Evolutionary conservation across 2,797 vertebrate genomes (phyloP).

Genomic region (Clarias pachynema): DNA sequence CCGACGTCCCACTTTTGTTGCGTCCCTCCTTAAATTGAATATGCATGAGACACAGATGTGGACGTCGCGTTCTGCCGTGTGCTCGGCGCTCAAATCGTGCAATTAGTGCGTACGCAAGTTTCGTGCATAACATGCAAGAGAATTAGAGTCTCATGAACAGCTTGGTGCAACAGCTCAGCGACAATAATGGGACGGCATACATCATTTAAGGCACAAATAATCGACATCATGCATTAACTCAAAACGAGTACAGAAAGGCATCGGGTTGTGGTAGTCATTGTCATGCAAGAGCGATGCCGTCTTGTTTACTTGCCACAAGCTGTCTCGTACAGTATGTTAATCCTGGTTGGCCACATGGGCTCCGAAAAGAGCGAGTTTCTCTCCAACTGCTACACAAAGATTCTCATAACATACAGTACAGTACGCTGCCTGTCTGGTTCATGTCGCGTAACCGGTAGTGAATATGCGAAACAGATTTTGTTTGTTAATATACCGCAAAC

Average conservation of each 20-base stretch:
- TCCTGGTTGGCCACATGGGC: slow-evolving; percentile 37
- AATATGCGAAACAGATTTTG: neutral
- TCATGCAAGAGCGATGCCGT: slow-evolving; percentile 48
- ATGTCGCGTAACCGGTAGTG: slow-evolving; percentile 7
- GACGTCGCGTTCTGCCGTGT: neutral
- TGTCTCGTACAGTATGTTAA: slow-evolving; percentile 52
- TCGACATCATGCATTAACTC: neutral
- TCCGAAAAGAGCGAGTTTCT: slow-evolving; percentile 56
- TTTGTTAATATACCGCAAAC: neutral
- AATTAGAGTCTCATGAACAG: neutral
- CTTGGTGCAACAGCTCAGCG: neutral
- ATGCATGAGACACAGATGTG: neutral
- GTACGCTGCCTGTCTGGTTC: slow-evolving; percentile 42
- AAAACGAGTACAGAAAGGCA: neutral
- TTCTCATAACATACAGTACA: slow-evolving; percentile 38
- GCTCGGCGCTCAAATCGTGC: neutral
- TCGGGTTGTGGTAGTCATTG: slow-evolving; percentile 29
- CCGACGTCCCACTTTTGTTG: neutral
- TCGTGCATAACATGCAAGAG: neutral
- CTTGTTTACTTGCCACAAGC: slow-evolving; percentile 50
- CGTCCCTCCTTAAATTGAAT: neutral
- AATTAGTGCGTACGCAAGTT: neutral
- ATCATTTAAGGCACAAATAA: slow-evolving; percentile 2
- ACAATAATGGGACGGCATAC: neutral
- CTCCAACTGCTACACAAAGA: slow-evolving; percentile 47